Evolutionary conservation across 2,797 vertebrate species (phyloP).

Genomic region (Leuciscus waleckii): DNA sequence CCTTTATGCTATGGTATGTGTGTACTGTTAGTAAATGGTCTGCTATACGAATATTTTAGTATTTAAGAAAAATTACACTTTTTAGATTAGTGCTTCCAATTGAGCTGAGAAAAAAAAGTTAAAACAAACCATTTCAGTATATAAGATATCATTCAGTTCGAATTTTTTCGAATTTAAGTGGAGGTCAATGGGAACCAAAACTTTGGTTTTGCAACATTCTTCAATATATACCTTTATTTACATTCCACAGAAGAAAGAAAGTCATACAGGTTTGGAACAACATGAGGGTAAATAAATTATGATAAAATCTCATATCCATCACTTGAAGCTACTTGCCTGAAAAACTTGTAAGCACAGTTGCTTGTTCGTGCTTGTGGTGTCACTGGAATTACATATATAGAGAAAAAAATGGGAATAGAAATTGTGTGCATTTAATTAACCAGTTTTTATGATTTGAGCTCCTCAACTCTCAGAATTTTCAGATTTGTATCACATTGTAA

Average conservation of each 20-base stretch:
- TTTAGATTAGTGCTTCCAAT: not conserved
- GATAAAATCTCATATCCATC: not conserved
- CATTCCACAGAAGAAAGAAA: not conserved
- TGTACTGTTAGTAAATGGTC: not conserved
- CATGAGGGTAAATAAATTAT: not conserved
- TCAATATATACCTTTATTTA: not conserved
- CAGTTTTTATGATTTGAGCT: conserved; percentile 10
- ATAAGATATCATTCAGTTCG: too few relatives aligned
- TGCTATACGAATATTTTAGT: not conserved
- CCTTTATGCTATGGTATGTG: not conserved
- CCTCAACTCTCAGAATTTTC: not conserved
- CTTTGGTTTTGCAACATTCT: not conserved
- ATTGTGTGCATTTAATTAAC: not conserved
- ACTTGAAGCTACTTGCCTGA: not conserved
- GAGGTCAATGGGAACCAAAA: not conserved
- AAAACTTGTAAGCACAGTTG: not conserved
- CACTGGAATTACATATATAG: not conserved
- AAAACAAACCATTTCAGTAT: too few relatives aligned
- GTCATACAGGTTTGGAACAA: not conserved
- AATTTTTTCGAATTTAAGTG: not conserved
- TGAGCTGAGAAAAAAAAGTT: not conserved
- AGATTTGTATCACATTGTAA: conserved; percentile 17
- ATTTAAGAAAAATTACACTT: not conserved
- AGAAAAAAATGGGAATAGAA: not conserved
- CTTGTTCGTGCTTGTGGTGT: not conserved